phyloP scores from a whole-genome alignment of 1,140 invertebrate genomes.

The Bombus breviceps region DNA sequence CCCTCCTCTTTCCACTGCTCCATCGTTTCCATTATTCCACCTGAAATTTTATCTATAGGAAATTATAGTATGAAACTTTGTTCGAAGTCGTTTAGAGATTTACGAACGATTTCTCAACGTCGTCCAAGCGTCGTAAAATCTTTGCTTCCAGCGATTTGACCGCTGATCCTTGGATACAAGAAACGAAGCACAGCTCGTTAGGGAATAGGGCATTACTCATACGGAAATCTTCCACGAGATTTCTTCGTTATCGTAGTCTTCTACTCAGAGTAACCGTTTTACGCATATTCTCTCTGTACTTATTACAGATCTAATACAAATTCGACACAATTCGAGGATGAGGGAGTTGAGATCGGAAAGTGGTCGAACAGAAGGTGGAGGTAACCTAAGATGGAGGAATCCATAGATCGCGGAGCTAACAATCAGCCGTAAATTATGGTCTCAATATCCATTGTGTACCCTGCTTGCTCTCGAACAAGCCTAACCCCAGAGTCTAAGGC shows the following conservation, averaged over 20 bases:
- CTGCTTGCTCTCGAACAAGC: slow-evolving; percentile 75
- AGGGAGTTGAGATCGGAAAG: slow-evolving; percentile 69
- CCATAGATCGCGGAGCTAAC: slow-evolving; percentile 82
- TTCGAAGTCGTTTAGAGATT: background rate
- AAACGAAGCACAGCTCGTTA: background rate
- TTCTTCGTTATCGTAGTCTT: slow-evolving; percentile 38
- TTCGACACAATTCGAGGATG: slow-evolving; percentile 63
- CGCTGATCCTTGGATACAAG: slow-evolving; percentile 1
- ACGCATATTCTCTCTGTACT: slow-evolving; percentile 52
- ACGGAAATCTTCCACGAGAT: slow-evolving; percentile 52
- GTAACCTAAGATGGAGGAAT: slow-evolving; percentile 75
- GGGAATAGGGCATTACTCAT: slow-evolving; percentile 19
- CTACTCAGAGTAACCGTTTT: background rate
- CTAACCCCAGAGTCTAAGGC: slow-evolving; percentile 81
- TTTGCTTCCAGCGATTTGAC: slow-evolving; percentile 3
- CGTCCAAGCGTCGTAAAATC: slow-evolving; percentile 12
- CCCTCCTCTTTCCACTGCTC: background rate
- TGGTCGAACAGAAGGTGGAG: slow-evolving; percentile 46
- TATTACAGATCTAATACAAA: slow-evolving; percentile 77
- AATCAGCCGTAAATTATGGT: slow-evolving; percentile 84
- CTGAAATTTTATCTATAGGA: background rate
- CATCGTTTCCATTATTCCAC: background rate
- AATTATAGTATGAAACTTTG: background rate
- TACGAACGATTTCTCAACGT: background rate
- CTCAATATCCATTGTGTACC: slow-evolving; percentile 84